A percentile compares a stretch with the other conserved stretches of the same genome.
phyloP scores from a whole-genome alignment of 2,888 invertebrate species.

The Ochropleura plecta region DNA sequence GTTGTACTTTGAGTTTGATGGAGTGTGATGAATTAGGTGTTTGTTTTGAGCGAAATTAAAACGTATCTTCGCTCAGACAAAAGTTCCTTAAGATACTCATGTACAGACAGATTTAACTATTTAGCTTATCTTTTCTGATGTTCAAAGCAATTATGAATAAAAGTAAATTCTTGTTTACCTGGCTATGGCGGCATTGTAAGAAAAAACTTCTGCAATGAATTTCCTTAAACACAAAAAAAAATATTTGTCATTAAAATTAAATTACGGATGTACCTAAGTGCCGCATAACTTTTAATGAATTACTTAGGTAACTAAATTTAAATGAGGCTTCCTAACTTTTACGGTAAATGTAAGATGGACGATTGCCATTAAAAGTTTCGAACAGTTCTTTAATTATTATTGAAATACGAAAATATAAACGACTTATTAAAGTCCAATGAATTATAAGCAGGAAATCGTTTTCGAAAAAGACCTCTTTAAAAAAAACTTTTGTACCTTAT shows the following conservation, averaged over 20 bases:
- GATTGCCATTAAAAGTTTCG: constrained; percentile 46
- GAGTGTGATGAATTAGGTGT: background rate
- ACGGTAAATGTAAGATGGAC: constrained; percentile 32
- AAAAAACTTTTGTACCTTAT: background rate
- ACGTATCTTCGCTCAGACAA: background rate
- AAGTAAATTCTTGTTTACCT: background rate
- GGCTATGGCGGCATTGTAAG: background rate
- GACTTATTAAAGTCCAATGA: constrained; percentile 40
- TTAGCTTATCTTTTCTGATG: background rate
- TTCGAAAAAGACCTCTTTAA: background rate
- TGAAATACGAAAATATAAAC: constrained; percentile 53
- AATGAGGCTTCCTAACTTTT: constrained; percentile 22
- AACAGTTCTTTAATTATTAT: constrained; percentile 51
- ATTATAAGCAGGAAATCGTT: constrained; percentile 37
- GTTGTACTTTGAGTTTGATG: background rate
- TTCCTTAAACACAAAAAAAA: constrained; percentile 13
- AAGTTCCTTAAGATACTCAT: background rate
- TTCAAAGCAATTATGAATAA: constrained; percentile 4
- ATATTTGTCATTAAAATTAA: constrained; percentile 36
- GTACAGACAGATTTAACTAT: background rate
- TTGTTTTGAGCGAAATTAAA: background rate
- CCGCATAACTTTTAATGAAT: constrained; percentile 49
- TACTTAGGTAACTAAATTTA: constrained; percentile 23
- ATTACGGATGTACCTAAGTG: constrained; percentile 25
- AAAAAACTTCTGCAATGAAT: constrained; percentile 21